Base-by-base conservation (phyloP, 2,797 vertebrate genomes). In the Pipistrellus pipistrellus region DNA sequence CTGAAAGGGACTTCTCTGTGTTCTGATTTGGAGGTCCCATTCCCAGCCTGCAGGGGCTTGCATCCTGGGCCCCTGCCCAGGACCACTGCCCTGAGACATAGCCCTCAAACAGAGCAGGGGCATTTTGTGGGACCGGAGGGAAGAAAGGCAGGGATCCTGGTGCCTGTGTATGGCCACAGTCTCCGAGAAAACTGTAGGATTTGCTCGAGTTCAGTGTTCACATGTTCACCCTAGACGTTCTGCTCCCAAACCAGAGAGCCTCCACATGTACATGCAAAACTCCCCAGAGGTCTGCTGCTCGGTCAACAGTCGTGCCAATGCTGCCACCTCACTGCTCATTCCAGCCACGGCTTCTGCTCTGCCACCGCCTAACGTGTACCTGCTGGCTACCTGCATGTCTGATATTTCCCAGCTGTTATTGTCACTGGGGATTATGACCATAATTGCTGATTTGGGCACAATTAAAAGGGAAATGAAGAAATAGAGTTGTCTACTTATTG, bases 91-190 rank as follows among this genome's bases (percentile, higher is more conserved):
- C 62, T 10, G 21, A 51, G 25, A 62, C 21, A 4, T 3, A 27
- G 62, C 62, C 81, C 21, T 68, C 44, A 23, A 32, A 51, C 2
- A 25, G n/a, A 48, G 38, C 23, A 1, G 83, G 51, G n/a, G 71
- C 21, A 0, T 1, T 4, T 3, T 0, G 2, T 4, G 9, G 32
- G 53, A 27, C 64, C 53, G 0, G 2, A 30, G 0, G 48, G 35
- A 18, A 30, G 13, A 12, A 14, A 68, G 15, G 51, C 0, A 41
- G 21, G 18, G 62, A n/a, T 3, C 38, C 81, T 21, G 41, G 10
- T 1, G n/a, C 12, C 0, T 2, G 71, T 5, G 41, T 27, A 30
- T 3, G 13, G 9, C 35, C 13, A 3, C 3, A 0, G 46, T 17
- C 44, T 14, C 73, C 10, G 38, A 66, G 48, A 51, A 41, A 69